A percentile compares a stretch with the other conserved stretches of the same genome.
These are phyloP conservation scores for Ariopsis seemanni DNA, from an alignment of 2,113 vertebrate species.

Conservation along the genomic window DNA sequence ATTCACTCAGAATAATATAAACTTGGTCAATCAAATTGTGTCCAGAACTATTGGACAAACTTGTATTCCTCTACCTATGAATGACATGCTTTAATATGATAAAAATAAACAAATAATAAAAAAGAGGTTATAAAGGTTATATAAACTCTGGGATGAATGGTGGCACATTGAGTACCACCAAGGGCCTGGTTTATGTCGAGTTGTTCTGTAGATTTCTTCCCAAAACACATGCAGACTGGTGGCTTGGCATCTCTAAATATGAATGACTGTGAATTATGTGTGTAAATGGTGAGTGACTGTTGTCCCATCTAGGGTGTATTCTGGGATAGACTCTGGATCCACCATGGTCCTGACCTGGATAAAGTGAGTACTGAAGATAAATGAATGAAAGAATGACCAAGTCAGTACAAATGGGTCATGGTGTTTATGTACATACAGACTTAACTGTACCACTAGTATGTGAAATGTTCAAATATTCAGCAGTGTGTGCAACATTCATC, in stretches of 20 bases:
- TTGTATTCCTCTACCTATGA: not conserved
- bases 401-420: slow-evolving; percentile 7
- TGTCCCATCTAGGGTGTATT: not conserved
- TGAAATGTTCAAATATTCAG: slow-evolving; percentile 14
- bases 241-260: not conserved
- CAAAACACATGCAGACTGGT: not conserved
- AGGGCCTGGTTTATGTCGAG: too few relatives aligned
- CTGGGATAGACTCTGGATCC: not conserved
- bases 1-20: not conserved
- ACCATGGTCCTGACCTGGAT: not conserved
- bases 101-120: not conserved
- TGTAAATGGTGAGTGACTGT: not conserved
- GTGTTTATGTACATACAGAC: not conserved
- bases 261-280: not conserved
- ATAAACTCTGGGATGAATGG: not conserved
- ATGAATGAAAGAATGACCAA: not conserved
- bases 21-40: not conserved
- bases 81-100: not conserved
- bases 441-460: not conserved
- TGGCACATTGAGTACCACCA: not conserved
- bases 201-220: not conserved
- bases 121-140: not conserved
- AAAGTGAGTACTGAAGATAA: not conserved
- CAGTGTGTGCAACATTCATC: slow-evolving; percentile 35
- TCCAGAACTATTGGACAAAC: not conserved